These are phyloP conservation scores for Caenorhabditis macrosperma DNA, from an alignment of 2,888 invertebrate genomes.

Conservation along the genomic window DNA sequence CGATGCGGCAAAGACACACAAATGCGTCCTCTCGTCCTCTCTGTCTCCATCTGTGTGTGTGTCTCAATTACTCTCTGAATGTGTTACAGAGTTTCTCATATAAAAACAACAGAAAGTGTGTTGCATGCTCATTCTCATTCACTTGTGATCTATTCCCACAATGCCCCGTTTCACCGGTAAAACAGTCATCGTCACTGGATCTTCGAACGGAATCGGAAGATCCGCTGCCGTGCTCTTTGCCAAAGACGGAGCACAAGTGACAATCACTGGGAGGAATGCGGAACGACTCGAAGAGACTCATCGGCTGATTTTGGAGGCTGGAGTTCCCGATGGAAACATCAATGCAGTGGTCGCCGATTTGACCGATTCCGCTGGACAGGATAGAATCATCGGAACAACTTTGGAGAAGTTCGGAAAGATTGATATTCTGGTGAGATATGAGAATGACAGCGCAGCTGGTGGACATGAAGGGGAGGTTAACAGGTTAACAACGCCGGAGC, in stretches of 20 bases:
- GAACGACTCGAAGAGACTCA: slow-evolving; percentile 32
- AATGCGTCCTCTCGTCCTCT: no score
- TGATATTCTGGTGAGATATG: slow-evolving; percentile 28
- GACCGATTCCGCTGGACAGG: slow-evolving; percentile 14
- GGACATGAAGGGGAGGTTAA: background rate
- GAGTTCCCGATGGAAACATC: slow-evolving; percentile 33
- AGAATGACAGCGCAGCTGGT: background rate
- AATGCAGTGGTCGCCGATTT: slow-evolving; percentile 43
- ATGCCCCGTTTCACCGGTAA: slow-evolving; percentile 44
- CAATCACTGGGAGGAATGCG: slow-evolving; percentile 38
- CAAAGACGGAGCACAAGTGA: slow-evolving; percentile 44
- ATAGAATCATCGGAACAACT: slow-evolving; percentile 24
- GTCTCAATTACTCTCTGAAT: no score
- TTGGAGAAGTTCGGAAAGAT: slow-evolving; percentile 38
- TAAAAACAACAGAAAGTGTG: no score
- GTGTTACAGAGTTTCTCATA: no score
- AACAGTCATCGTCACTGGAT: slow-evolving; percentile 39
- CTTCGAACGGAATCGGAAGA: slow-evolving; percentile 44
- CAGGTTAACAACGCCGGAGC: slow-evolving; percentile 42
- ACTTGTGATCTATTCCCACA: background rate
- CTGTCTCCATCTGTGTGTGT: no score
- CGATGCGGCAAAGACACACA: background rate
- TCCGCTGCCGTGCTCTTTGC: slow-evolving; percentile 36
- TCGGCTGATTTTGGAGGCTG: slow-evolving; percentile 24
- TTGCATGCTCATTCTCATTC: no score